Base-by-base conservation (phyloP, 2,888 invertebrate genomes). In the Caenorhabditis wallacei region DNA sequence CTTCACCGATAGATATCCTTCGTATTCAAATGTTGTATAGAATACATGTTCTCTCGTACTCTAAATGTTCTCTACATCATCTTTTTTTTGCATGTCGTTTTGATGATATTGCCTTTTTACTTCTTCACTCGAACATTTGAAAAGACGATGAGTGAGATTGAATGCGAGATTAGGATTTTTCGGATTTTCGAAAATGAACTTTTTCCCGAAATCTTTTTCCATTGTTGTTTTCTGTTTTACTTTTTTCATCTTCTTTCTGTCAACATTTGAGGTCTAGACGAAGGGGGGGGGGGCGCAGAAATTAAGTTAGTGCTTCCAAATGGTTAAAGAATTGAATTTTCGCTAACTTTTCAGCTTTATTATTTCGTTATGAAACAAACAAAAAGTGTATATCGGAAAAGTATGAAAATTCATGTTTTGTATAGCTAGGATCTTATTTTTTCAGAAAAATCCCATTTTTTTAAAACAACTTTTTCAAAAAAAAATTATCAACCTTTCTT, bases 1-100 rank as follows among this genome's bases (percentile, higher is more conserved):
- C 51, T 24, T 18, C 37, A n/a, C 48, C 18, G 24, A 26, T 18
- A 48, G n/a, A 57, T 59, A 40, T 40, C 46, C 8, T 30, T 30
- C 61, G 43, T 43, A 43, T 18, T 35, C 56, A 56, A 35, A 37
- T 57, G 61, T 26, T 22, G 43, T 40, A 43, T n/a, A 35, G 35
- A 56, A 54, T 22, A 53, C 26, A 37, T 20, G 57, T 59, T 59
- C 20, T n/a, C 59, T 61, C 24, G 61, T 46, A 61, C 61, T 61
- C 46, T 43, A 16, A 43, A 61, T 59, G 59, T 59, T 59, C 20
- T 37, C 40, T 20, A 10, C 59, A 59, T 59, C 59, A 22, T 43
- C 22, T 11, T 20, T 43, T 43, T 37, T 61, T 3, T 43, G 61
- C 43, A 43, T 61, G 59, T 59, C 59, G 22, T 59, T 59, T 22